These are phyloP conservation scores for Lumbricus terrestris DNA, from an alignment of 2,888 invertebrate genomes.

Conservation along the genomic window DNA sequence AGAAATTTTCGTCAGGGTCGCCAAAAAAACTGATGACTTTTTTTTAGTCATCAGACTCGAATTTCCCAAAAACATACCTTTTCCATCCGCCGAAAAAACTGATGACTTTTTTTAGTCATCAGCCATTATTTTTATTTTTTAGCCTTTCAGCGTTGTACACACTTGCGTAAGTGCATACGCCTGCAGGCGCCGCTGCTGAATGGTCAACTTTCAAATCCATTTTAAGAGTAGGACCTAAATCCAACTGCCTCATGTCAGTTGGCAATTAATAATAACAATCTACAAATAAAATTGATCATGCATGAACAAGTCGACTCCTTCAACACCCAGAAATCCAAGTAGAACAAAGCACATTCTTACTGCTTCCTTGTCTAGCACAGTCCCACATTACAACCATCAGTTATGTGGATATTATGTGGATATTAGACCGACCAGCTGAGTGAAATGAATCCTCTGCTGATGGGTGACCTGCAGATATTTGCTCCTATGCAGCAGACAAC, in stretches of 20 bases:
- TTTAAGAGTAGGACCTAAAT: neutral
- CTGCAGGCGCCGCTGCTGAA: too few species aligned
- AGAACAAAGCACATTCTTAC: neutral
- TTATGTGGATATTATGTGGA: too few species aligned
- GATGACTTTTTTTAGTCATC: too few species aligned
- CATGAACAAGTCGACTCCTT: neutral
- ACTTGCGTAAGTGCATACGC: too few species aligned
- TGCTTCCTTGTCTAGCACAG: neutral
- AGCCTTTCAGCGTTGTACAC: too few species aligned
- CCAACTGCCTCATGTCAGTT: neutral
- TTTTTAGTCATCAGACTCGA: too few species aligned
- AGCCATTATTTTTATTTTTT: too few species aligned
- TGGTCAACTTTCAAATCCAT: neutral
- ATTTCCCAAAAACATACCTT: too few species aligned
- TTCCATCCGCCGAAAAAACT: too few species aligned
- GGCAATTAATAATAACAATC: neutral
- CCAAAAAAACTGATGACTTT: too few species aligned
- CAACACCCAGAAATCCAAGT: slow-evolving; percentile 3
- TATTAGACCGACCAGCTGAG: neutral
- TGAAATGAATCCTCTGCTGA: neutral
- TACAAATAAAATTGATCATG: neutral
- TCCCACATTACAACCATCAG: neutral
- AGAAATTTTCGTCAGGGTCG: too few species aligned
- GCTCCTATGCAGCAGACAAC: neutral
- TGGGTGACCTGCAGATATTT: neutral